Evolutionary conservation across 2,797 vertebrate genomes (phyloP).

Genomic region (Xyrichtys novacula): DNA sequence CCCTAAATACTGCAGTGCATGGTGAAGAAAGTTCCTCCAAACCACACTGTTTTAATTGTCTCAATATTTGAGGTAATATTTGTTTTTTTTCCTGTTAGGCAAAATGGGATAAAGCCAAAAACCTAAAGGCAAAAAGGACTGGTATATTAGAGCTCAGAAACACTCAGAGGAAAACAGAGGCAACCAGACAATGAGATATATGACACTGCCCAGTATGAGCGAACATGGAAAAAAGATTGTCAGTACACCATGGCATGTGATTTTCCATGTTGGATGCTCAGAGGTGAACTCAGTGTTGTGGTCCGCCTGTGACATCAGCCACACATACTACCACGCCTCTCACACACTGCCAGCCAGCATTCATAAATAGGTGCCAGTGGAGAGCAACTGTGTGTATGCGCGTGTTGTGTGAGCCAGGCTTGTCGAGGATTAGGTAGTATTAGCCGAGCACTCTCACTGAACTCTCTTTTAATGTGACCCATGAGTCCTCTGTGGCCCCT

Average conservation of each 20-base stretch:
- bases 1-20: too few species aligned
- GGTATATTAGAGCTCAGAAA: too few species aligned
- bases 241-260: constrained; percentile 40
- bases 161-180: too few species aligned
- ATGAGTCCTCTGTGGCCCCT: constrained; percentile 60
- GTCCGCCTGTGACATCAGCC: constrained; percentile 64
- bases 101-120: too few species aligned
- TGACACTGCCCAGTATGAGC: constrained; percentile 13
- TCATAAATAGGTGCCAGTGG: constrained; percentile 66
- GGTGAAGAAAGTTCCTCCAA: too few species aligned
- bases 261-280: constrained; percentile 56
- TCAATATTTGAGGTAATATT: too few species aligned
- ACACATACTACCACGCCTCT: constrained; percentile 57
- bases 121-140: not conserved
- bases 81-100: too few species aligned
- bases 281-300: constrained; percentile 56
- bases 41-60: too few species aligned
- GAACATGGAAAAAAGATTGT: constrained; percentile 51
- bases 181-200: not conserved
- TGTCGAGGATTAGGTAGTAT: constrained; percentile 71
- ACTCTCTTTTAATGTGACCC: constrained; percentile 78
- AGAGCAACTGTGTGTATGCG: constrained; percentile 36
- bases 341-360: constrained; percentile 35
- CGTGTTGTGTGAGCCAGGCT: constrained; percentile 51
- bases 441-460: constrained; percentile 76